Base-by-base conservation (phyloP, 2,797 vertebrate species). In the Acanthurus leucopareius region DNA sequence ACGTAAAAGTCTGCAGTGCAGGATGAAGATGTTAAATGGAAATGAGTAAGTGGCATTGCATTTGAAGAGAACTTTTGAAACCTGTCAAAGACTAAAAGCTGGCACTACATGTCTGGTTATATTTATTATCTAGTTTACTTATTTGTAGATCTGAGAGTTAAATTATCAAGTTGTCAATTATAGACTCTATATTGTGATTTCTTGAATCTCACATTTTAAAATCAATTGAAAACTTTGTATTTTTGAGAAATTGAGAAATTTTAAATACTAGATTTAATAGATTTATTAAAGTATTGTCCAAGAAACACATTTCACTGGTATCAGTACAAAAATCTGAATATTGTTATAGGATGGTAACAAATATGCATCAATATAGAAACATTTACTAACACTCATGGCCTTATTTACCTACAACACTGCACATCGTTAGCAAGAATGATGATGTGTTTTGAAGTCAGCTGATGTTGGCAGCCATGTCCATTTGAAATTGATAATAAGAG, bases 391-490 rank as follows among this genome's bases (percentile, higher is more conserved):
- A 35, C 32, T 35, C 32, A 35, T 35, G 32, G 6, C 32, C 32
- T 35, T 32, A 32, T 32, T 35, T 35, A 3, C 2, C 28, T 32
- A 32, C 28, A 32, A 35, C 32, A 35, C 7, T 35, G 32, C 32
- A 69, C 57, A 45, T 51, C 38, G 52, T 58, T 16, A n/a, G 13
- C 7, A 2, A 13, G 32, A 7, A 19, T 44, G 17, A 19, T 32
- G 32, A 32, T 32, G 15, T 19, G 32, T 42, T 51, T 49, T 58
- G 17, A 66, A 74, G 54, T 57, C 25, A 58, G 58, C 20, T 59
- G 28, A 60, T 49, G 13, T 48, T 72, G 48, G 25, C 73, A 54
- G 66, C 57, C 48, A 35, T 58, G 4, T 71, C 6, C 35, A 15
- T 19, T 17, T 14, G 47, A 58, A 45, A 20, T 35, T 35, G 5